A percentile compares a stretch with the other conserved stretches of the same genome.
These are phyloP conservation scores for Myotis vivesi DNA, from an alignment of 2,797 vertebrate genomes.

Conservation along the genomic window DNA sequence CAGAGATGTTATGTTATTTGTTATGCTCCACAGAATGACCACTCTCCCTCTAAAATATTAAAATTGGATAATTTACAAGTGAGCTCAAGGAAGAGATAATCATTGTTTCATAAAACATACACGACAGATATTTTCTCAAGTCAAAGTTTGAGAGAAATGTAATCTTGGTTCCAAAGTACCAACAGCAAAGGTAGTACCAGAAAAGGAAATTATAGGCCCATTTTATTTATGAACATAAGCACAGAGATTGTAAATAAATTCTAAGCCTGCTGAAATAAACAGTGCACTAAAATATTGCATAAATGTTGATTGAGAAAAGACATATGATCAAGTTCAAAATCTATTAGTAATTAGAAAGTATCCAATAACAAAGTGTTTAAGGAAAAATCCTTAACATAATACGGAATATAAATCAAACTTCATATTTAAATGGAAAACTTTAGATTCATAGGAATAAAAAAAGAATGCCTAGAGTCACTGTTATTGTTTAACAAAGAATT, in stretches of 20 bases:
- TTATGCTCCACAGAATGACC: neutral
- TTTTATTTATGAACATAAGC: neutral
- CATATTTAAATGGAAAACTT: neutral
- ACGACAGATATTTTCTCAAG: neutral
- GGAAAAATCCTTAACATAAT: neutral
- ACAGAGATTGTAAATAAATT: neutral
- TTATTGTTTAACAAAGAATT: neutral
- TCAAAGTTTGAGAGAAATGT: neutral
- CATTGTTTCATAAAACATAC: neutral
- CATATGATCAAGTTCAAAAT: neutral
- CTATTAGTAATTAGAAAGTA: neutral
- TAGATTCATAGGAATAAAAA: neutral
- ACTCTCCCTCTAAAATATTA: neutral
- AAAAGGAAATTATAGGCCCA: neutral
- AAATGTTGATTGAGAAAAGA: neutral
- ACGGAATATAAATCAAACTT: neutral
- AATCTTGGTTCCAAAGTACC: neutral
- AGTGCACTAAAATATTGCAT: neutral
- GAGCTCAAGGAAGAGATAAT: neutral
- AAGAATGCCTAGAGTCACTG: neutral
- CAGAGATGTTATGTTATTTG: neutral
- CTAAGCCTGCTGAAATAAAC: neutral
- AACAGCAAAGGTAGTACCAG: neutral
- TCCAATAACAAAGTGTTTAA: neutral
- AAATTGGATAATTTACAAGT: neutral